These are phyloP conservation scores for Saccostrea cuccullata DNA, from an alignment of 1,140 invertebrate genomes.

Conservation along the genomic window DNA sequence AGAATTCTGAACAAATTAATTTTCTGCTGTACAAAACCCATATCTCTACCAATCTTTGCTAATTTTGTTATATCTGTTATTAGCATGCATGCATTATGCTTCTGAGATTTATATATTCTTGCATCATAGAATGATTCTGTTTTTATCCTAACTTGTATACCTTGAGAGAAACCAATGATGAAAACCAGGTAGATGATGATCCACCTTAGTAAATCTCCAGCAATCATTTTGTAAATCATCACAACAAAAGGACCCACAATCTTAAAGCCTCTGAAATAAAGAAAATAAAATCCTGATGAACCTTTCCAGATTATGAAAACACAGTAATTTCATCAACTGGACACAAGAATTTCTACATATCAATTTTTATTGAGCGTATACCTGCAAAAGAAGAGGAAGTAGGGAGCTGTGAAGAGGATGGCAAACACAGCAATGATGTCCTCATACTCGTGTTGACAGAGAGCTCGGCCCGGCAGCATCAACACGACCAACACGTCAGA, in stretches of 20 bases:
- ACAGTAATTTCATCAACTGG: too few relatives aligned
- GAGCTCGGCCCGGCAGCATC: conserved; percentile 89
- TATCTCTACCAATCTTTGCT: too few relatives aligned
- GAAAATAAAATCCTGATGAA: not conserved
- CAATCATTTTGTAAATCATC: conserved; percentile 99
- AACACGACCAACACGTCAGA: conserved; percentile 92
- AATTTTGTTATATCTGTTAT: too few relatives aligned
- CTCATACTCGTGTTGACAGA: conserved; percentile 86
- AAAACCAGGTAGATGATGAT: conserved; percentile 98
- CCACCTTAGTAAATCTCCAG: conserved; percentile 95
- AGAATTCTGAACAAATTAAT: too few relatives aligned
- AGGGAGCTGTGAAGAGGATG: conserved; percentile 96
- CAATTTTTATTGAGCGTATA: conserved; percentile 70
- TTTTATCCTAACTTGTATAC: conserved; percentile 56
- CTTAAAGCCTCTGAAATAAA: conserved; percentile 90
- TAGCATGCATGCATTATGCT: too few relatives aligned
- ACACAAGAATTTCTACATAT: too few relatives aligned
- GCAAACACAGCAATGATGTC: conserved; percentile 95
- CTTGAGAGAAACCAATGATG: conserved; percentile 98
- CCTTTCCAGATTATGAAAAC: too few relatives aligned
- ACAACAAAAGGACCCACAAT: conserved; percentile 99
- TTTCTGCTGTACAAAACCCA: too few relatives aligned
- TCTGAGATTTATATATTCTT: too few relatives aligned
- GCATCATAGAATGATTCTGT: not conserved
- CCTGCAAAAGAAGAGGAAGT: conserved; percentile 99